Evolutionary conservation across 2,113 vertebrate species (phyloP), one percentile per base, ranked within the genome.

Genomic region (Myrmophylax atrothorax): DNA sequence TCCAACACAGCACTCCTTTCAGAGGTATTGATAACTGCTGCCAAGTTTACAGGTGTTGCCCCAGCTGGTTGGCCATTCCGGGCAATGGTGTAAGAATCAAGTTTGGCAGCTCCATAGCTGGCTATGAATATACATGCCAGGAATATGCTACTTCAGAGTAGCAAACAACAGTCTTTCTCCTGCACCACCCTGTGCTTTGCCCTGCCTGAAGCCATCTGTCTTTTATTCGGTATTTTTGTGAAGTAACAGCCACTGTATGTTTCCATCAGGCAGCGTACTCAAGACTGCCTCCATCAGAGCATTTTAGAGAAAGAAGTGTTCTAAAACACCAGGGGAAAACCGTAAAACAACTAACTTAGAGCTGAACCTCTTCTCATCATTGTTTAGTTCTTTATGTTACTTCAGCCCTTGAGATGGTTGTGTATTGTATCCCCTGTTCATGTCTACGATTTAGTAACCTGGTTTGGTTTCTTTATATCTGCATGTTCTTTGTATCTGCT

Each of bases 21-120:
- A 73, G 31, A 79, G 12, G 37, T 77, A 85, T 5, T 0, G 3
- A 12, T 50, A 68, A 63, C 13, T 80, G 31, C 75, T 92, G 90
- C 85, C 75, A 92, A 22, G 37, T 62, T 88, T 90, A 46, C 82
- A 91, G 85, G 66, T 91, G 49, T 83, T 93, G 53, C 46, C 81
- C 37, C 62, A 72, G 67, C 53, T 90, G 40, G 73, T 35, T 91
- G 78, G 46, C 75, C 29, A 8, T 44, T 74, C 55, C 28, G 29
- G 64, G 26, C 33, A 82, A 33, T 10, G 22, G 14, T 86, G 17
- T 70, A 50, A 74, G 73, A 84, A 77, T 23, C 22, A 7, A 7
- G 5, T 84, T 73, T 94, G 94, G 52, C 78, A 95, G 56, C 35
- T 87, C 1, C 2, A 17, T 59, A 1, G 0, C 46, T 76, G 49